Base-by-base conservation (phyloP, 35 echinoderm and acorn worm genomes). In the Eucidaris tribuloides region DNA sequence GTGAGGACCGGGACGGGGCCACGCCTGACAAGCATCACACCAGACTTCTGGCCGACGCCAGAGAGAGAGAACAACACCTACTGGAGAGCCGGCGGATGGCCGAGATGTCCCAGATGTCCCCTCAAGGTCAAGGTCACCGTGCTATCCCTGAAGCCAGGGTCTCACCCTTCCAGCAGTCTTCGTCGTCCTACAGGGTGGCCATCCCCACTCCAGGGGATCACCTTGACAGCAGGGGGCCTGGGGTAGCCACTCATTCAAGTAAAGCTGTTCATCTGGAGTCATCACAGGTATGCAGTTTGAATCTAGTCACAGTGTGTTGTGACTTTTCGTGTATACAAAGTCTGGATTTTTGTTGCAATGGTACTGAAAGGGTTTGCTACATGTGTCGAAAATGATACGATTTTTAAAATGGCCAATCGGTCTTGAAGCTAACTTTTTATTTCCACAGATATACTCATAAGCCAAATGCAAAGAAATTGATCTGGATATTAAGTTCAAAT, bases 241-340 rank as follows among this genome's bases (percentile, higher is more conserved):
- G 34, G 28, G 35, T 40, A 22, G 61, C n/a, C n/a, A n/a, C 61
- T 31, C 61, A 15, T n/a, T 34, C 30, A 32, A 44, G 0, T 74
- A 74, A 74, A 40, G 24, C 68, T 1, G 41, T 74, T 33, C 68
- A 74, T 40, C 38, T 74, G 29, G 11, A 33, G 25, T 41, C 68
- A 38, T 74, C 68, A n/a, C 38, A 74, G 68, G 68, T 74, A 74
- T 74, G 41, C 2, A n/a, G n/a, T n/a, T n/a, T n/a, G n/a, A n/a
- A n/a, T n/a, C n/a, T n/a, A n/a, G n/a, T n/a, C n/a, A n/a, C n/a
- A n/a, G n/a, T n/a, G n/a, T n/a, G n/a, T n/a, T n/a, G n/a, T n/a
- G n/a, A n/a, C n/a, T n/a, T n/a, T n/a, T n/a, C n/a, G n/a, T n/a
- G n/a, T n/a, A n/a, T n/a, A n/a, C n/a, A n/a, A n/a, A n/a, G n/a